Base-by-base conservation (phyloP, 2,113 vertebrate species). In the Xyliphius kryptos region DNA sequence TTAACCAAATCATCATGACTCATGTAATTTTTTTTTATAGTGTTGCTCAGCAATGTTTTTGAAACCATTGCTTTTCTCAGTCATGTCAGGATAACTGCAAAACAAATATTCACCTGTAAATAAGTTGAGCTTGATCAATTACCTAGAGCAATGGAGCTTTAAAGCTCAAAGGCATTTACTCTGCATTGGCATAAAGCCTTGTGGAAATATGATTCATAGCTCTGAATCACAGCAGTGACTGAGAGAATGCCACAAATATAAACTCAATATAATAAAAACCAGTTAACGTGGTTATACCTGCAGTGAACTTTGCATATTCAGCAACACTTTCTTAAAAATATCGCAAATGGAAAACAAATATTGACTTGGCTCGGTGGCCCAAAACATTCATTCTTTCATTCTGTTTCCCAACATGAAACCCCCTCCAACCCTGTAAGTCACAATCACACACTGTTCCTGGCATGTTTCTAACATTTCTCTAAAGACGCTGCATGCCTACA, bases 91-190 rank as follows among this genome's bases (percentile, higher is more conserved):
- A 61, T 63, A 50, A 51, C 19, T 21, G 12, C 6, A 37, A 61
- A 12, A 41, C 32, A 44, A 36, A 36, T 50, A 51, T 78, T 65
- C 62, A 32, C 62, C 36, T 56, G 73, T 76, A 84, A 86, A 79
- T 77, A 78, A 74, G 69, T 59, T 40, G 40, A 73, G 70, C 40
- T 63, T 58, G 75, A 85, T 89, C 81, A 78, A 70, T 83, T 84
- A 74, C 69, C 70, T 59, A 53, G 54, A 74, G 73, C 56, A 46
- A 79, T 73, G 72, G 55, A 68, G 65, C 63, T 69, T 77, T 60
- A 75, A 69, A 61, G 64, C 58, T 70, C 68, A 56, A 56, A 44
- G 49, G 74, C 61, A 74, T 82, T 74, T 74, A 75, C 76, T 66
- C 49, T 51, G 57, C 44, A 40, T 40, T 48, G 52, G 47, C 26